Evolutionary conservation across 2,888 invertebrate genomes (phyloP), one percentile per base, ranked within the genome.

Genomic region (Eumacrocentrus americanus): DNA sequence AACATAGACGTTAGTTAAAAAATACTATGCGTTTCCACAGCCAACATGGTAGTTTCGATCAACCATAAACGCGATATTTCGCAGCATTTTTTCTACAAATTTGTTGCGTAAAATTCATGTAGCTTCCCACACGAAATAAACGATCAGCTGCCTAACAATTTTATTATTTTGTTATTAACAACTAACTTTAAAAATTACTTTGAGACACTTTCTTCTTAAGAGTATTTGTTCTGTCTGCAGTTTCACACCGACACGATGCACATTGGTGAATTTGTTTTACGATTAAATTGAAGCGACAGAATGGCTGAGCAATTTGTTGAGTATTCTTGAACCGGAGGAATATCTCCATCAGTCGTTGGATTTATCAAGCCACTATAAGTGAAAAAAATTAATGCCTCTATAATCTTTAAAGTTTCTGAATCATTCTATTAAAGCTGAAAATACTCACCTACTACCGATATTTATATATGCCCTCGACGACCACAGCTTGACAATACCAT

Each of bases 271-370:
- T 70, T 76, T 54, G 76, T 78, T 63, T 78, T 79, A 18, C 69
- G 70, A 47, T 77, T 76, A 65, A 79, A 80, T 64, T 75, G 75
- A 59, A 81, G 69, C 14, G 80, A 79, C 42, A 81, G 70, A 60
- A 81, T 78, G 60, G 78, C 80, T 70, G 79, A 76, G 67, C 80
- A 78, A 70, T 67, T 76, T 60, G 80, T 78, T 61, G 72, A 66
- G 62, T 73, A 79, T 61, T 70, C 67, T 70, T 79, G 79, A 23
- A 60, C 51, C 16, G 35, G 42, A 53, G 76, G 72, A 59, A 67
- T 70, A 22, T 67, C 61, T 29, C 18, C 52, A 50, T 62, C 66
- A 16, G 29, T 50, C 46, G 70, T 67, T 60, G 68, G 48, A 52
- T 72, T 77, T 57, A 69, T 70, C 25, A 73, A 67, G 44, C 68